Percentiles rank a stretch among this genome's conserved stretches.
phyloP scores from a whole-genome alignment of 2,888 invertebrate species.

The Heliconius ismenius region DNA sequence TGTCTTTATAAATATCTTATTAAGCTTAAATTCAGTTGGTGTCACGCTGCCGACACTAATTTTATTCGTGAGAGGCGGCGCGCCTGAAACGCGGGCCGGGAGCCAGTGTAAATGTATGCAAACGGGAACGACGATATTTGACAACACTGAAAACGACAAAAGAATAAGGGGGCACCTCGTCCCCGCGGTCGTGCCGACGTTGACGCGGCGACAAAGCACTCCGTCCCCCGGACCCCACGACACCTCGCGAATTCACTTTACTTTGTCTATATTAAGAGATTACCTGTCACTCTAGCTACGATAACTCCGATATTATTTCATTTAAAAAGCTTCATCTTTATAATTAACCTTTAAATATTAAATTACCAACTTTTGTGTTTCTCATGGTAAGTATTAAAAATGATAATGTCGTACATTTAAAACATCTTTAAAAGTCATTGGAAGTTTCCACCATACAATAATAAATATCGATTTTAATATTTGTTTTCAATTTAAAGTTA shows the following conservation, averaged over 20 bases:
- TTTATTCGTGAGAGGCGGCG: constrained; percentile 74
- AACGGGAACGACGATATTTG: constrained; percentile 78
- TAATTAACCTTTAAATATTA: constrained; percentile 34
- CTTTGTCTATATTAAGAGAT: constrained; percentile 67
- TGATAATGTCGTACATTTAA: not conserved
- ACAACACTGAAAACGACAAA: constrained; percentile 79
- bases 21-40: constrained; percentile 81
- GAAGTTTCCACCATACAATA: not conserved
- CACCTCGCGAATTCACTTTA: constrained; percentile 70
- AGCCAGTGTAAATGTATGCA: constrained; percentile 77
- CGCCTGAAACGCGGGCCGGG: constrained; percentile 49
- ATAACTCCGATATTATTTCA: constrained; percentile 55
- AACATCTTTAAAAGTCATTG: constrained; percentile 3
- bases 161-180: constrained; percentile 67
- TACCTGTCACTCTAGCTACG: constrained; percentile 61
- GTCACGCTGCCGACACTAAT: constrained; percentile 82
- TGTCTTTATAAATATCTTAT: constrained; percentile 82
- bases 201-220: constrained; percentile 53
- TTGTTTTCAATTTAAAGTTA: constrained; percentile 22
- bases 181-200: constrained; percentile 47
- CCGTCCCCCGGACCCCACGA: constrained; percentile 41
- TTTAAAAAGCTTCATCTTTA: constrained; percentile 48
- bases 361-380: constrained; percentile 4
- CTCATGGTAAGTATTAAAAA: not conserved
- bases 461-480: not conserved